Conservation (phyloP, 2,888 invertebrate species). For the Drosophila suboccidentalis region DNA sequence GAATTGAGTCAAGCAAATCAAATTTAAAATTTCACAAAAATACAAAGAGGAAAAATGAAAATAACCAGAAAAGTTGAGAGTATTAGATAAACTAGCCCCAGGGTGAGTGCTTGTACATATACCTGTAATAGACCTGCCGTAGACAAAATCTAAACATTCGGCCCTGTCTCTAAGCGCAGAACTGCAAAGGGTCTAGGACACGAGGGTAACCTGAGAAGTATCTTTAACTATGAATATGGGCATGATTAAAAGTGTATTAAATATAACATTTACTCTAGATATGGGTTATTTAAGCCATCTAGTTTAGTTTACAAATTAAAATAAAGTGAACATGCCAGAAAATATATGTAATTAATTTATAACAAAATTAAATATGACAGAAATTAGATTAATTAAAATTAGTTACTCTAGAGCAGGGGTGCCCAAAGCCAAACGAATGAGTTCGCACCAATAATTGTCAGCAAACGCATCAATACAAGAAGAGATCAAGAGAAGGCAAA, state of each 20-base stretch:
- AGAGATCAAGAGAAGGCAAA: too few relatives aligned
- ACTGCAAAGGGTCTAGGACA: slow-evolving; percentile 24
- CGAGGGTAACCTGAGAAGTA: slow-evolving; percentile 26
- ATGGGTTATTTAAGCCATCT: neutral
- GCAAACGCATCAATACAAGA: too few relatives aligned
- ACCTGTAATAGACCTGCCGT: slow-evolving; percentile 71
- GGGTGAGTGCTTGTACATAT: slow-evolving; percentile 31
- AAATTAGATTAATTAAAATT: too few relatives aligned
- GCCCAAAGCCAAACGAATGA: too few relatives aligned
- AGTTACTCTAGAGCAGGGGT: too few relatives aligned
- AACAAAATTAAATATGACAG: too few relatives aligned
- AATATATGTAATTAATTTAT: neutral
- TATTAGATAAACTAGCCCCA: slow-evolving; percentile 27
- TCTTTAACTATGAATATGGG: neutral
- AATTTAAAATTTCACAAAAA: slow-evolving; percentile 54
- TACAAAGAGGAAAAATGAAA: slow-evolving; percentile 1
- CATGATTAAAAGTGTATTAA: too few relatives aligned
- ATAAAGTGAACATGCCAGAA: neutral
- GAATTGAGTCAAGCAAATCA: slow-evolving; percentile 62
- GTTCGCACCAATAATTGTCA: too few relatives aligned
- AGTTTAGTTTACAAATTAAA: neutral
- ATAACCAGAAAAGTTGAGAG: slow-evolving; percentile 12
- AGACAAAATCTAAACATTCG: slow-evolving; percentile 45
- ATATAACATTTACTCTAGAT: too few relatives aligned
- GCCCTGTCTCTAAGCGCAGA: slow-evolving; percentile 24